Percentiles rank a stretch among this genome's conserved stretches.
These are phyloP conservation scores for Chrysolina haemoptera DNA, from an alignment of 2,888 invertebrate genomes.

Conservation along the genomic window DNA sequence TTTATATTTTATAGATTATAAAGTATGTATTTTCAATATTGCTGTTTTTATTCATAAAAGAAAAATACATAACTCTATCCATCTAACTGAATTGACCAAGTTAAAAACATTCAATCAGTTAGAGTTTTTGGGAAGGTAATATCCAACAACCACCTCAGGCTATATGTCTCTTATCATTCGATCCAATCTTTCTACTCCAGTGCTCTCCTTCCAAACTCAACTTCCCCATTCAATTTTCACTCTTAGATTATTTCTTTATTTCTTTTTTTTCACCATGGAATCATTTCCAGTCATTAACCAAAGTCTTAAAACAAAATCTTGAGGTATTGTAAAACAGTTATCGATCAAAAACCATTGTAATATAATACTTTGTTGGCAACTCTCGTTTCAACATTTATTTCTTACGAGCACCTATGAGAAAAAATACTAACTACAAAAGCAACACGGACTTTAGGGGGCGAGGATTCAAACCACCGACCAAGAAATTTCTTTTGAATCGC, in stretches of 20 bases:
- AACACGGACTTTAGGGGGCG: constrained; percentile 7
- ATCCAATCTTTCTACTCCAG: too few relatives aligned
- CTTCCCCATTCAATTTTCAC: background rate
- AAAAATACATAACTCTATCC: too few relatives aligned
- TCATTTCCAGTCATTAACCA: background rate
- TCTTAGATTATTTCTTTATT: background rate
- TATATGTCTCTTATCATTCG: too few relatives aligned
- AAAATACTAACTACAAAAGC: constrained; percentile 4
- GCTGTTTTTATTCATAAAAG: too few relatives aligned
- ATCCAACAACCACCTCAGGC: too few relatives aligned
- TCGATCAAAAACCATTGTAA: constrained; percentile 6
- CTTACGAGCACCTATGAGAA: background rate
- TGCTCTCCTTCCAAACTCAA: too few relatives aligned
- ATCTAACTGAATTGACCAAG: too few relatives aligned
- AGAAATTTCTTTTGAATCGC: constrained; percentile 20
- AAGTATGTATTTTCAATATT: too few relatives aligned
- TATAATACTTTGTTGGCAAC: background rate
- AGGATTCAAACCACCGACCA: constrained; percentile 16
- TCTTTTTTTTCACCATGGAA: background rate
- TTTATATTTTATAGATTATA: too few relatives aligned
- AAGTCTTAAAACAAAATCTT: background rate
- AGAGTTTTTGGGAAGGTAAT: too few relatives aligned
- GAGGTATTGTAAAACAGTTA: background rate
- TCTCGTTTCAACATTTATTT: background rate
- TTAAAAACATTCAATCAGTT: too few relatives aligned